These are phyloP conservation scores for Muscidifurax raptorellus DNA, from an alignment of 1,140 invertebrate species.

Conservation along the genomic window DNA sequence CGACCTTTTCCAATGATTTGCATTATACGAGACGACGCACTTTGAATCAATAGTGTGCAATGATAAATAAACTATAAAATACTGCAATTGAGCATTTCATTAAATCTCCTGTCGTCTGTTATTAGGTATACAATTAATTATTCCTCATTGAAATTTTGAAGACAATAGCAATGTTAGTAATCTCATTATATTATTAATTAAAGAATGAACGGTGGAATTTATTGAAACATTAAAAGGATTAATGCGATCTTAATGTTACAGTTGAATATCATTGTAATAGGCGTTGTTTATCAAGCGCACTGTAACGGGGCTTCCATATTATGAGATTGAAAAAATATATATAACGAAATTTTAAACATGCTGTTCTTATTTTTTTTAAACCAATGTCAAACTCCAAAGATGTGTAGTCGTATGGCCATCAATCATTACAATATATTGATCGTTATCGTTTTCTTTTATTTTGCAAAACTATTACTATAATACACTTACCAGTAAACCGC, in stretches of 20 bases:
- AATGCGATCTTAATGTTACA: slow-evolving; percentile 47
- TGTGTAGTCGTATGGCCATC: no score
- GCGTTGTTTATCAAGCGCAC: slow-evolving; percentile 40
- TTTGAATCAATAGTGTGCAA: not conserved
- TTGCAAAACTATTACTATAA: not conserved
- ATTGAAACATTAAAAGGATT: slow-evolving; percentile 24
- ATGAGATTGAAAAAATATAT: slow-evolving; percentile 43
- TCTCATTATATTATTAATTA: slow-evolving; percentile 23
- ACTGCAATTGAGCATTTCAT: not conserved
- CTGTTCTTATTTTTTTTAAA: not conserved
- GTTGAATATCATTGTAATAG: slow-evolving; percentile 52
- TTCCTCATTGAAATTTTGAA: slow-evolving; percentile 8
- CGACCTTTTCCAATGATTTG: slow-evolving; percentile 27
- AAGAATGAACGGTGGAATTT: slow-evolving; percentile 6
- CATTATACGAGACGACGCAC: not conserved
- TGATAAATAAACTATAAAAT: not conserved
- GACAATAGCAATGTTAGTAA: not conserved
- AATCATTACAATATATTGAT: no score
- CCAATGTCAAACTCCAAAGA: no score
- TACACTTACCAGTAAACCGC: not conserved
- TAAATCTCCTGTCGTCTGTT: not conserved
- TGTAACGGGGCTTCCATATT: slow-evolving; percentile 51
- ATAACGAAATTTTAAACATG: slow-evolving; percentile 47
- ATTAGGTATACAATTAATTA: slow-evolving; percentile 26
- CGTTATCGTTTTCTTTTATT: no score